Base-by-base conservation (phyloP, 2,888 invertebrate species). In the Sylvicola cinctus region DNA sequence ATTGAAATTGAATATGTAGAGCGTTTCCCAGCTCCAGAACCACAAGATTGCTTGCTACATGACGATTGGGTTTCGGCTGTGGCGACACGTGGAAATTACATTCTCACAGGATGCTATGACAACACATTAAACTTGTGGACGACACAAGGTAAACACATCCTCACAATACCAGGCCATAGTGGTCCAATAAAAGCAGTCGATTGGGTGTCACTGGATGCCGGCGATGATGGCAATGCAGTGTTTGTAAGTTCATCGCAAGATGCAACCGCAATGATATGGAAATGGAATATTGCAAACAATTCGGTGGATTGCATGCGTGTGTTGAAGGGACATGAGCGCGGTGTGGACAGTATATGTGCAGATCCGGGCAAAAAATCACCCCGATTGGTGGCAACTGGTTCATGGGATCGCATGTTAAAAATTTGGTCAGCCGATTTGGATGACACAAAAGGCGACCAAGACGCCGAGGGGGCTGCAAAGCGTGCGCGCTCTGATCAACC, bases 51-150 rank as follows among this genome's bases (percentile, higher is more conserved):
- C 51, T 62, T 96, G 42, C 67, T 85, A 53, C 93, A 95, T 48
- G 90, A 95, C 58, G 96, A 98, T 52, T 98, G 96, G 96, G 88
- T 96, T n/a, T 79, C 88, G 14, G 72, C 84, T 29, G 74, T 91
- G 1, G 73, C 78, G 44, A 65, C 72, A 28, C 60, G 64, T 39
- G 68, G 66, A 28, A 70, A 72, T 49, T 83, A 79, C 79, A 80
- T 93, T 39, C 54, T 93, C 30, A 77, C 84, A 33, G 93, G 93
- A 15, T 83, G 88, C 54, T 95, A 93, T 58, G 95, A 95, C 53
- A 81, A 84, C 52, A 83, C 87, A 35, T 60, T 93, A 29, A 83
- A 87, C 46, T 68, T 95, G 39, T 93, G 91, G 90, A 79, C 76
- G 10, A 68, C 67, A 3, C 77, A 78, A 54, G 90, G 91, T 4